These are phyloP conservation scores for Chloroclysta siterata DNA, from an alignment of 2,888 invertebrate genomes.

Conservation along the genomic window DNA sequence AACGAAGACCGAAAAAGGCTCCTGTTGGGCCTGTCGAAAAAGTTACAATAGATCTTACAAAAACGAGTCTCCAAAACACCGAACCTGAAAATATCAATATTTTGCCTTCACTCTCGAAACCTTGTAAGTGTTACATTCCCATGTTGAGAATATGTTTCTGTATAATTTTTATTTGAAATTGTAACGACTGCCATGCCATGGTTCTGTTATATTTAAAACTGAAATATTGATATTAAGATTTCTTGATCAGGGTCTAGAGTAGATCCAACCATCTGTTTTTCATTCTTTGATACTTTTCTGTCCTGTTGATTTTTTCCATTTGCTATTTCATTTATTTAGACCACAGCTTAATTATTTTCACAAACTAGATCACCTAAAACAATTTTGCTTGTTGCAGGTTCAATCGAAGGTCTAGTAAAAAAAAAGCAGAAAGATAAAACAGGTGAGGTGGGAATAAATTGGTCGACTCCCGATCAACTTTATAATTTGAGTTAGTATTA, in stretches of 20 bases:
- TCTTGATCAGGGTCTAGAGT: too few species aligned
- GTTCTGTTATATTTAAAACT: too few species aligned
- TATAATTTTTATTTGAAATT: too few species aligned
- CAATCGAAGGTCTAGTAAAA: neutral
- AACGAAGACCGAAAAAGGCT: neutral
- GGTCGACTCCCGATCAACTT: neutral
- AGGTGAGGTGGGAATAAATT: conserved; percentile 17
- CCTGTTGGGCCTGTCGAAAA: neutral
- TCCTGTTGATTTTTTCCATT: too few species aligned
- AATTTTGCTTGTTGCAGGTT: neutral
- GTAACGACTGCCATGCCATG: too few species aligned
- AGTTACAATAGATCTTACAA: neutral
- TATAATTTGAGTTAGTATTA: conserved; percentile 4
- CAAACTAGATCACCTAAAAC: too few species aligned
- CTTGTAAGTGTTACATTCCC: neutral
- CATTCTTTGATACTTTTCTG: too few species aligned
- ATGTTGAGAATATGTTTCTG: too few species aligned
- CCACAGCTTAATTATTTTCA: too few species aligned
- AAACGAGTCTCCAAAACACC: neutral
- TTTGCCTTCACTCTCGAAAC: neutral
- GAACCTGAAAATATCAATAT: neutral
- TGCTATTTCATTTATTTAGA: too few species aligned
- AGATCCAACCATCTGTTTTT: too few species aligned
- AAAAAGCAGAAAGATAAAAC: conserved; percentile 11
- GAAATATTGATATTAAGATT: too few species aligned